Evolutionary conservation across 2,888 invertebrate genomes (phyloP).

Genomic region (Drepana falcataria): DNA sequence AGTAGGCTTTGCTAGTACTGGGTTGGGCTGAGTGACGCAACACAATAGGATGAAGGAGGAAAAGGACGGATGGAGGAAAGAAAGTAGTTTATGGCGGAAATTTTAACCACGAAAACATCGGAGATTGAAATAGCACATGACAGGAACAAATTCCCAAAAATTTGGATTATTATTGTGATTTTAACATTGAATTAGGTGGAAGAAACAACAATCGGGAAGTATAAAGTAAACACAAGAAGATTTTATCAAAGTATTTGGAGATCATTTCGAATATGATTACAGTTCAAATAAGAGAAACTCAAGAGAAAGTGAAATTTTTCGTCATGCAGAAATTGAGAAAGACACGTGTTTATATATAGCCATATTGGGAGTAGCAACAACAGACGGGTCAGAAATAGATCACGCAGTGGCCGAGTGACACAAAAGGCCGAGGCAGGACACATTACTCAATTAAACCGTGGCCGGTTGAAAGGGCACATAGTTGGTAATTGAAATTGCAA

Average conservation of each 20-base stretch:
- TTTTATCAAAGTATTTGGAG: too few species aligned
- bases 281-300: too few species aligned
- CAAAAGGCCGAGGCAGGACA: slow-evolving; percentile 36
- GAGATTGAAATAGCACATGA: too few species aligned
- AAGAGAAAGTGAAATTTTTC: too few species aligned
- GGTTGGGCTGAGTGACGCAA: slow-evolving; percentile 46
- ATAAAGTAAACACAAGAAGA: too few species aligned
- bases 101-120: background rate
- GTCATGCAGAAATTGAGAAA: background rate
- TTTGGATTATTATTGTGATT: too few species aligned
- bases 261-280: too few species aligned
- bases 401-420: slow-evolving; percentile 49
- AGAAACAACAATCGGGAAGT: too few species aligned
- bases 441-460: slow-evolving; percentile 57
- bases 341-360: slow-evolving; percentile 1
- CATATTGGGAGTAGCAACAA: slow-evolving; percentile 17
- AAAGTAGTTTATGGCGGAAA: background rate
- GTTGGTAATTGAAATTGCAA: slow-evolving; percentile 32
- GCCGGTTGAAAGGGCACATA: slow-evolving; percentile 43
- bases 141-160: too few species aligned
- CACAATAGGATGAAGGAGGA: slow-evolving; percentile 27
- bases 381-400: slow-evolving; percentile 37
- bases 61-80: slow-evolving; percentile 7
- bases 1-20: slow-evolving; percentile 48
- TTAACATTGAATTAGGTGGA: too few species aligned